Conservation (phyloP, 2,888 invertebrate species). For the Fragum sueziense region DNA sequence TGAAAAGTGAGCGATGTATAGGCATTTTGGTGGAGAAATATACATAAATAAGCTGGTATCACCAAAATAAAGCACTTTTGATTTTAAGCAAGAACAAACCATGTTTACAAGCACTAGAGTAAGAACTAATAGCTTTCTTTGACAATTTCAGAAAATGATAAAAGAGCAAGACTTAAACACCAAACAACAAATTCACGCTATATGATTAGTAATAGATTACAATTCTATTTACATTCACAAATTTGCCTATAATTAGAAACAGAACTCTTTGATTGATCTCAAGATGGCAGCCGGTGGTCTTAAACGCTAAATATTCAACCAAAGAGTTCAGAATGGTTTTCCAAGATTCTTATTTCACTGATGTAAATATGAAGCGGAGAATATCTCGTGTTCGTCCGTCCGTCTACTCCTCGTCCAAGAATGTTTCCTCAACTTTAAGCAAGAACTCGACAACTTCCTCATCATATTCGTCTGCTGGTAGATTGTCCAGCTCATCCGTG, state of each 20-base stretch:
- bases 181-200: neutral
- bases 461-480: constrained; percentile 90
- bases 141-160: too few species aligned
- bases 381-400: neutral
- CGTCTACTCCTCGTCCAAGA: constrained; percentile 78
- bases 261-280: constrained; percentile 53
- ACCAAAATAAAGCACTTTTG: constrained; percentile 27
- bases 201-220: too few species aligned
- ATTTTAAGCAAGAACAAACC: too few species aligned
- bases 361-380: neutral
- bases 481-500: constrained; percentile 93
- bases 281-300: constrained; percentile 58
- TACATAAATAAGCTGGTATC: constrained; percentile 23
- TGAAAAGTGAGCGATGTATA: constrained; percentile 72
- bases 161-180: neutral
- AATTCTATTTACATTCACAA: neutral
- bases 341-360: neutral
- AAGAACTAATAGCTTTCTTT: too few species aligned
- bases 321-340: constrained; percentile 34
- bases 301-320: constrained; percentile 11
- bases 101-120: too few species aligned
- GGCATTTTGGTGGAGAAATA: constrained; percentile 54
- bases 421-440: constrained; percentile 94
- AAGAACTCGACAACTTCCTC: constrained; percentile 99
- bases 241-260: neutral